Evolutionary conservation across 2,888 invertebrate species (phyloP).

Genomic region (Aporophyla lueneburgensis): DNA sequence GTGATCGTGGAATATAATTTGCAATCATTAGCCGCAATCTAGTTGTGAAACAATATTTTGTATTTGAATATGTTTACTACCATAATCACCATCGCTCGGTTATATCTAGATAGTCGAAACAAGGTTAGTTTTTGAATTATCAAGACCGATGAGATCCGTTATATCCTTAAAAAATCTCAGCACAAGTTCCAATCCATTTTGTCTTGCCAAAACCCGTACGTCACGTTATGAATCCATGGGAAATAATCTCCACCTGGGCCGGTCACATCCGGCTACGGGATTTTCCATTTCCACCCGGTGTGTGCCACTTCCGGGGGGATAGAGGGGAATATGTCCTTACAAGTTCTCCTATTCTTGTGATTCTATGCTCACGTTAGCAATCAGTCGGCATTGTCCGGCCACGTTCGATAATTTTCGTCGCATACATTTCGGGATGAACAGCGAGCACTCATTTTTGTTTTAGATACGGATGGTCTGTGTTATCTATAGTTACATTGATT

Average conservation of each 20-base stretch:
- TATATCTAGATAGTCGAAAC: neutral
- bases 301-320: constrained; percentile 76
- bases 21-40: constrained; percentile 20
- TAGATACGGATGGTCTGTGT: neutral
- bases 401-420: constrained; percentile 59
- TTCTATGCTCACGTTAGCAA: constrained; percentile 69
- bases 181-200: constrained; percentile 12
- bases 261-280: constrained; percentile 80
- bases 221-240: constrained; percentile 75
- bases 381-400: constrained; percentile 70
- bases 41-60: constrained; percentile 11
- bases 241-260: constrained; percentile 81
- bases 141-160: neutral
- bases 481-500: constrained; percentile 19
- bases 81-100: neutral
- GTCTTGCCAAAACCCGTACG: constrained; percentile 62
- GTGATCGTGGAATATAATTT: constrained; percentile 39
- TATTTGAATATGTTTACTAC: constrained; percentile 1
- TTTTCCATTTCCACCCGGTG: constrained; percentile 83
- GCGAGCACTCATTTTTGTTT: constrained; percentile 28
- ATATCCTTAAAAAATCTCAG: constrained; percentile 15
- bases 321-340: constrained; percentile 55
- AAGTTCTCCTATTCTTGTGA: constrained; percentile 65
- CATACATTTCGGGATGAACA: constrained; percentile 46
- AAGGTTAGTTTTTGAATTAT: neutral